A percentile compares a stretch with the other conserved stretches of the same genome.
phyloP scores from a whole-genome alignment of 2,888 invertebrate species.

The Acanthosepion pharaonis region DNA sequence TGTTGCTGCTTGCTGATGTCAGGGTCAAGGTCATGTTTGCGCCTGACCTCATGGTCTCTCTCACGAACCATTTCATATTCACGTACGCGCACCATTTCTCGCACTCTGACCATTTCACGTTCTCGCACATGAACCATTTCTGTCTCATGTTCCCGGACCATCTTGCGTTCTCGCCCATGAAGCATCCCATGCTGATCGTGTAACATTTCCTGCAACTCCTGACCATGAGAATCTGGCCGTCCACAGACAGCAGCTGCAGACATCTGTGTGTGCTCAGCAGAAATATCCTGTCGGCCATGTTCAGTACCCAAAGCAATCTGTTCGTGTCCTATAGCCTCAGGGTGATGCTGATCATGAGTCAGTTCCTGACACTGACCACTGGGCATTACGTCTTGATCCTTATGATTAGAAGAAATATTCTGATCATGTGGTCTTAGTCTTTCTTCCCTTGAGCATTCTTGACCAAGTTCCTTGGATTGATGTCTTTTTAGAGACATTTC shows the following conservation, averaged over 20 bases:
- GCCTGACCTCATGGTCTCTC: slow-evolving; percentile 36
- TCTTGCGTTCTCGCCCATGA: slow-evolving; percentile 37
- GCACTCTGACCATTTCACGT: slow-evolving; percentile 45
- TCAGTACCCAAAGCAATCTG: background rate
- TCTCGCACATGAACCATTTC: slow-evolving; percentile 43
- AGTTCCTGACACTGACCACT: background rate
- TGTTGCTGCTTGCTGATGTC: background rate
- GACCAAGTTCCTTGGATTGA: background rate
- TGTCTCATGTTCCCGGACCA: slow-evolving; percentile 40
- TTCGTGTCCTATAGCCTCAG: background rate
- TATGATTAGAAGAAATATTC: slow-evolving; percentile 6
- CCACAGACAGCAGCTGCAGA: slow-evolving; percentile 22
- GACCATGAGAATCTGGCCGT: background rate
- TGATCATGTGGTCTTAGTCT: background rate
- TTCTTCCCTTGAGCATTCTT: background rate
- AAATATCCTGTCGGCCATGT: background rate
- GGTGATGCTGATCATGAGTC: background rate
- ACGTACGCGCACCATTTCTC: slow-evolving; percentile 45
- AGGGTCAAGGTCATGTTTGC: slow-evolving; percentile 36
- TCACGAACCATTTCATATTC: slow-evolving; percentile 44
- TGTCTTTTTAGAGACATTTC: slow-evolving; percentile 20
- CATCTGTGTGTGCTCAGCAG: background rate
- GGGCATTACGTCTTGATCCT: background rate
- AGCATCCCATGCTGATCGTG: slow-evolving; percentile 39
- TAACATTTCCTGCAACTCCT: slow-evolving; percentile 43